Conservation (phyloP, 2,797 vertebrate genomes). For the Spondyliosoma cantharus region DNA sequence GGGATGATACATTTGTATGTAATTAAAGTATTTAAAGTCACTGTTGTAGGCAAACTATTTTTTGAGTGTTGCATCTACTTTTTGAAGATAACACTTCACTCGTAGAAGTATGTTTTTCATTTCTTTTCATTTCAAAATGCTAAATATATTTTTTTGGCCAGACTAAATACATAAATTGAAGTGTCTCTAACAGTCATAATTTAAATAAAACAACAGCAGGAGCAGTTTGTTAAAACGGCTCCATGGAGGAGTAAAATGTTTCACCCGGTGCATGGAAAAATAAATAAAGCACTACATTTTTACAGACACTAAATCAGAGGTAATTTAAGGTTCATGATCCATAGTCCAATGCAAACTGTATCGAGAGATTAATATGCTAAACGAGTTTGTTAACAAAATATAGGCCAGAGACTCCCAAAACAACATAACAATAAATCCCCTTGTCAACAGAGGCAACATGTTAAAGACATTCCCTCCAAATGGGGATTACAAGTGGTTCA, state of each 20-base stretch:
- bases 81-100: not conserved
- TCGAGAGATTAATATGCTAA: slow-evolving; percentile 17
- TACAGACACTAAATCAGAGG: slow-evolving; percentile 17
- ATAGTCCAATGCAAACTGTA: slow-evolving; percentile 64
- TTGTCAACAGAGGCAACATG: slow-evolving; percentile 66
- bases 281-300: slow-evolving; percentile 41
- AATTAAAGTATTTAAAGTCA: too few species aligned
- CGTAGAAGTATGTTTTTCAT: slow-evolving; percentile 13
- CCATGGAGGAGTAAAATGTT: slow-evolving; percentile 11
- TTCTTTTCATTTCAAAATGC: slow-evolving; percentile 35
- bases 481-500: slow-evolving; percentile 76
- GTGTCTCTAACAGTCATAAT: not conserved
- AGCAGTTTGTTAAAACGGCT: slow-evolving; percentile 15
- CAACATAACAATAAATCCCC: slow-evolving; percentile 71
- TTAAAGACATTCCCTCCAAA: slow-evolving; percentile 64
- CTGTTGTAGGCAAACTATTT: too few species aligned
- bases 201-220: slow-evolving; percentile 1
- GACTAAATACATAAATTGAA: slow-evolving; percentile 31
- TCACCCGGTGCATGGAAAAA: not conserved
- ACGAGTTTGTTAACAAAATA: slow-evolving; percentile 25
- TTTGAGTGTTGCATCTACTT: not conserved
- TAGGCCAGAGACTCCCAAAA: slow-evolving; percentile 59
- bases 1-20: too few species aligned
- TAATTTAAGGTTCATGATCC: slow-evolving; percentile 20
- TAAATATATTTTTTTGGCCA: slow-evolving; percentile 16